Base-by-base conservation (phyloP, 1,140 invertebrate species). In the Heliconius himera region DNA sequence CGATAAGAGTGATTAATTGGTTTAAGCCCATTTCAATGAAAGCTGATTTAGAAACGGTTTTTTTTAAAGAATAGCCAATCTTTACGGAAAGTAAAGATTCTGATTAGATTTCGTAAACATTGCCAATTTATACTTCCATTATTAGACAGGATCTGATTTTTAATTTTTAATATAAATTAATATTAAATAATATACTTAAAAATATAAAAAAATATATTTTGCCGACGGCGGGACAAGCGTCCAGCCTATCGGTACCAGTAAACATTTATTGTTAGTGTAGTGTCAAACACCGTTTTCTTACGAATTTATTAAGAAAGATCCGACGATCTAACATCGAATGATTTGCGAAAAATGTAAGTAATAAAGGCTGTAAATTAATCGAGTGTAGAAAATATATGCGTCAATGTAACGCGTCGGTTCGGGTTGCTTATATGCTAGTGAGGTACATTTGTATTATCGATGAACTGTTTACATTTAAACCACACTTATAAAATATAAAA, bases 1-100 rank as follows among this genome's bases (percentile, higher is more conserved):
- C 86, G 92, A 94, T 94, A 94, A 92, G 89, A 90, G 89, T 94
- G 91, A 93, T 93, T 93, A 93, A 93, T 93, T 92, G 92, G 86
- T 88, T 91, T 91, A 91, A 92, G 87, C 86, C 87, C 86, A 89
- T 89, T 90, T 93, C 92, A 93, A 92, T 93, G 88, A 90, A 91
- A 90, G 86, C 84, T 72, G 79, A 72, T 54, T 84, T 83, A 82
- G 84, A 77, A 88, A 86, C 79, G 79, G 72, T 72, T 56, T 78
- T 36, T 26, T 66, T 76, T 81, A 73, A 41, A 73, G 71, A 77
- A 81, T 73, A 70, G 71, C 71, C n/a, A 54, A 20, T 60, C 77
- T 73, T 60, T 76, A 29, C 0, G 26, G 13, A 66, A 13, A 22
- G 22, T 66, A 29, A 66, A 66, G 16, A 66, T 29, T 66, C 60